A percentile compares a stretch with the other conserved stretches of the same genome.
phyloP scores from a whole-genome alignment of 2,888 invertebrate genomes.

The Minunthozetes semirufus region DNA sequence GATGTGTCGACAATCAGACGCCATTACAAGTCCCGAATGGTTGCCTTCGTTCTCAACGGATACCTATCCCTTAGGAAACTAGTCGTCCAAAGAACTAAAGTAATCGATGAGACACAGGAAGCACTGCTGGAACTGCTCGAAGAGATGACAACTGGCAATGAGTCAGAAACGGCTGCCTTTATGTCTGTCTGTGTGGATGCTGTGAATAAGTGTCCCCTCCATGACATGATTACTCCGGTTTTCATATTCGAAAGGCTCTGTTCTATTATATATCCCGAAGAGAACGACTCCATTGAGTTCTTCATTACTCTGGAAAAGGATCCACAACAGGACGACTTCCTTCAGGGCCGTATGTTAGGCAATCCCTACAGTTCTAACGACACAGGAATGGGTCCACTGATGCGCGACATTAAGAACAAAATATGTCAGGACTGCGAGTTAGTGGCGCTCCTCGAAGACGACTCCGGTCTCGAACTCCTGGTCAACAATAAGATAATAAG shows the following conservation, averaged over 20 bases:
- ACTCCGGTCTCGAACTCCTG: conserved; percentile 95
- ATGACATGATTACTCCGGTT: conserved; percentile 90
- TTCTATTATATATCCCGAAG: conserved; percentile 94
- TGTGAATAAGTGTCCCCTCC: conserved; percentile 73
- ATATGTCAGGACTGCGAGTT: conserved; percentile 96
- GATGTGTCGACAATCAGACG: conserved; percentile 79
- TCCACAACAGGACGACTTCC: conserved; percentile 96
- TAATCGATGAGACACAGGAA: conserved; percentile 94
- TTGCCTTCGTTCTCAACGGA: conserved; percentile 85
- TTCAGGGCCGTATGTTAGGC: conserved; percentile 89
- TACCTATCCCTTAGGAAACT: conserved; percentile 82
- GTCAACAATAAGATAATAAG: conserved; percentile 98
- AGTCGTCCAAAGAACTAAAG: conserved; percentile 85
- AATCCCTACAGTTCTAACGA: conserved; percentile 94
- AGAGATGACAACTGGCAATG: conserved; percentile 91
- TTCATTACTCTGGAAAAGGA: conserved; percentile 94
- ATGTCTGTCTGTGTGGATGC: conserved; percentile 97
- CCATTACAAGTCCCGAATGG: conserved; percentile 77
- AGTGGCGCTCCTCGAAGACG: conserved; percentile 94
- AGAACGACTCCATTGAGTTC: conserved; percentile 94
- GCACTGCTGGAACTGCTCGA: conserved; percentile 83
- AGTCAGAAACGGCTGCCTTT: conserved; percentile 90
- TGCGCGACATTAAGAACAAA: conserved; percentile 98
- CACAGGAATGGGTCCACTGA: conserved; percentile 87
- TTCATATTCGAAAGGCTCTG: conserved; percentile 95